Base-by-base conservation (phyloP, 23 tunicate species). In the Styela clava region DNA sequence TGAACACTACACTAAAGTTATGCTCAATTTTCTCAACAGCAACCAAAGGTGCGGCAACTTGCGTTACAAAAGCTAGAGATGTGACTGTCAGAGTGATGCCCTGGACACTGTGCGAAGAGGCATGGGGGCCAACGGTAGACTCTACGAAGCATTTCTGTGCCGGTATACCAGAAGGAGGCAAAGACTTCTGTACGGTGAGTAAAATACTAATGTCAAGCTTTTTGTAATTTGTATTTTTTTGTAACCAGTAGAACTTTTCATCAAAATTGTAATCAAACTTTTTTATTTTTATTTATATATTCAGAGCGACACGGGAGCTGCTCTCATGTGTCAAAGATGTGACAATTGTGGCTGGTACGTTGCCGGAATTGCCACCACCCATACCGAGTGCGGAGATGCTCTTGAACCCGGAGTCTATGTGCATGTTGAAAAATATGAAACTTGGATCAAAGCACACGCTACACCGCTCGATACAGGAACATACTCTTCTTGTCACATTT, bases 331-430 rank as follows among this genome's bases (percentile, higher is more conserved):
- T 44, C 81, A 76, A 52, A 21, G 81, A 18, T 76, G 81, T 27
- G 35, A 52, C 32, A n/a, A 52, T 25, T 76, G 81, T 56, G 65
- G 65, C 31, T 76, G 81, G 81, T 76, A 44, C 37, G 64, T 76
- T 21, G 64, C 81, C 0, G 81, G 81, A 7, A 29, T 44, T 9
- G 37, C 81, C 16, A 33, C 81, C 24, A 33, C 22, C 30, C 28
- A 26, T 20, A 1, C 81, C n/a, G 21, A 37, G 0, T 76, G 81
- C 31, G 81, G 81, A 1, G 2, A n/a, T 0, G 64, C 81, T 5
- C 62, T 26, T 20, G 29, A 33, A 1, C 81, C 81, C 7, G 69
- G 24, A 0, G 81, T 76, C 24, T 76, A 76, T 31, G 64, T 44
- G 26, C 18, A 76, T 56, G 64, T 76, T 0, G 21, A 12, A 29